Evolutionary conservation across 23 tunicate genomes (phyloP), one percentile per base, ranked within the genome.

Genomic region (Clavelina lepadiformis): DNA sequence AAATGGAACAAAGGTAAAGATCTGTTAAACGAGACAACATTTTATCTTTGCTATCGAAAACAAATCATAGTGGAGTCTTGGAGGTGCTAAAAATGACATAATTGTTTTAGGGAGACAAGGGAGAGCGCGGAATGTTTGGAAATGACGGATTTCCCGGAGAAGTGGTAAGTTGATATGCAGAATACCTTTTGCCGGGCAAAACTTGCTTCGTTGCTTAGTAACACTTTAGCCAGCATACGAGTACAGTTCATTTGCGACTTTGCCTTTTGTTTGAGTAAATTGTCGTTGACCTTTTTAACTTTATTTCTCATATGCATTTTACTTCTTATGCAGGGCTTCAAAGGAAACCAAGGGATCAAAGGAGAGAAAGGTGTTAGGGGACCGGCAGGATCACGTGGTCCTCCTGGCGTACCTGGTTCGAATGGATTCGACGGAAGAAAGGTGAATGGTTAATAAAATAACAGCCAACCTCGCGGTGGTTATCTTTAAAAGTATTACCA

Each of bases 281-380:
- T n/a, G n/a, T n/a, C n/a, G n/a, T n/a, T n/a, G n/a, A n/a, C n/a
- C n/a, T n/a, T n/a, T n/a, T n/a, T n/a, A n/a, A n/a, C n/a, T n/a
- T n/a, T n/a, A n/a, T n/a, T n/a, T n/a, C n/a, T n/a, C n/a, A n/a
- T n/a, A n/a, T n/a, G n/a, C n/a, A n/a, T n/a, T n/a, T n/a, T n/a
- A n/a, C n/a, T n/a, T n/a, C 21, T 53, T 53, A 6, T 6, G 2
- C 35, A 83, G 91, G 91, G 91, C 4, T 83, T 31, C 65, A 61
- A 75, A 49, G 91, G 91, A 36, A 59, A 50, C 60, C 33, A 6
- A 0, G 95, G 95, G 0, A 46, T 33, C 15, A 71, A 50, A 47
- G 95, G 95, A 34, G 95, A 86, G 47, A 86, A 86, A 47, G 95
- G 95, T 3, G 79, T 86, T 8, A 65, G 95, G 18, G 95, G 95